phyloP scores from a whole-genome alignment of 2,113 vertebrate genomes.

The Origma solitaria region DNA sequence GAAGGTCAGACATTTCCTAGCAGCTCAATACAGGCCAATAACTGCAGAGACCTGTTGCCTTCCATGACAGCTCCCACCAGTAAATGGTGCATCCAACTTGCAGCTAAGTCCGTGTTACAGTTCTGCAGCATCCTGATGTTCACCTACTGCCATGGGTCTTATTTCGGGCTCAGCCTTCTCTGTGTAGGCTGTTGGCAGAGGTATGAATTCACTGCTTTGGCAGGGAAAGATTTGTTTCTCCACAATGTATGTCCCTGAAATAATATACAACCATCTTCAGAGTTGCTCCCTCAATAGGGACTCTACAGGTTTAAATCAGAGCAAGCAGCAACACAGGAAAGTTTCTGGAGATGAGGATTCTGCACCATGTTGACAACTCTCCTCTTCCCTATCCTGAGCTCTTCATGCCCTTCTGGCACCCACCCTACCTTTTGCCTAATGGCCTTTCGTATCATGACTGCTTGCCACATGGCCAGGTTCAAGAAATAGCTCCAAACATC shows the following conservation, averaged over 20 bases:
- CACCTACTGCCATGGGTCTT: not conserved
- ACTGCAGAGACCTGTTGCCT: not conserved
- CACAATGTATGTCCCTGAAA: not conserved
- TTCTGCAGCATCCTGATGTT: not conserved
- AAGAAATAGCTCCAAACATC: not conserved
- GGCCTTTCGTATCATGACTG: not conserved
- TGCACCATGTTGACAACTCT: accelerated
- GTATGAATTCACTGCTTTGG: not conserved
- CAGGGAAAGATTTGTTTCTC: not conserved
- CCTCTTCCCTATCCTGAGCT: not conserved
- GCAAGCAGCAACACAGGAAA: not conserved
- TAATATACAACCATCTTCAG: not conserved
- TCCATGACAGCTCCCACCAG: not conserved
- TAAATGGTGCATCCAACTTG: not conserved
- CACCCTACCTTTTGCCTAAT: not conserved
- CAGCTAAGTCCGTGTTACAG: not conserved
- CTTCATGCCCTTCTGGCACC: not conserved
- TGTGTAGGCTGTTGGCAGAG: not conserved
- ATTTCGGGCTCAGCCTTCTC: not conserved
- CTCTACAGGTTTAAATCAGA: not conserved
- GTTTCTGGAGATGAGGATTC: not conserved
- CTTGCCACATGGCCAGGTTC: not conserved
- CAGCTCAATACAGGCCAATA: not conserved
- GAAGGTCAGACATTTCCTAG: constrained; percentile 1
- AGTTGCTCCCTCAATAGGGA: not conserved